Conservation (phyloP, 2,113 vertebrate species). For the Scatophagus argus region DNA sequence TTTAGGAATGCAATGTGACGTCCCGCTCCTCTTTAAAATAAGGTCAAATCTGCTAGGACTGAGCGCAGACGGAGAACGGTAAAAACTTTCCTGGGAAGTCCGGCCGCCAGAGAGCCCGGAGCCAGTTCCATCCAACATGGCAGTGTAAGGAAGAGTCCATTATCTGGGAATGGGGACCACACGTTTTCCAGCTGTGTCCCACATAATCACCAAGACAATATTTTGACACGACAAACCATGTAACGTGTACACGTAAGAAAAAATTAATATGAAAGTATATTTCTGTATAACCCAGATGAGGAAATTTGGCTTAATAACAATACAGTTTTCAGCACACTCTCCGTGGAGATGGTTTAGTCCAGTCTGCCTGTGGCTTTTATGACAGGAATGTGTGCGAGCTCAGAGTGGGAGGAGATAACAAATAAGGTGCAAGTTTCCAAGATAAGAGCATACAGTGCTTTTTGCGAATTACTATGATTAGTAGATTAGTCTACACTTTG, state of each 20-base stretch:
- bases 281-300: fast-evolving
- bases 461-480: too few relatives aligned
- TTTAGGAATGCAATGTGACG: slow-evolving; percentile 3
- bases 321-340: fast-evolving
- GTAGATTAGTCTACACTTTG: not conserved
- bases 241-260: fast-evolving
- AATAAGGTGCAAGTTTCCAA: slow-evolving; percentile 58
- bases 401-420: slow-evolving; percentile 72
- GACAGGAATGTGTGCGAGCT: slow-evolving; percentile 77
- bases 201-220: not conserved
- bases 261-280: fast-evolving
- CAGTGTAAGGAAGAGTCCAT: slow-evolving; percentile 79
- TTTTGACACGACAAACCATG: fast-evolving
- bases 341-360: slow-evolving; percentile 61
- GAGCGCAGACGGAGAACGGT: slow-evolving; percentile 45
- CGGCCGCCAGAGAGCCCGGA: slow-evolving; percentile 61
- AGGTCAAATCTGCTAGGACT: slow-evolving; percentile 18
- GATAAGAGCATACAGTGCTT: slow-evolving; percentile 33
- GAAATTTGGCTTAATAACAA: not conserved
- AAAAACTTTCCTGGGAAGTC: slow-evolving; percentile 84
- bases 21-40: slow-evolving; percentile 24
- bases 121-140: slow-evolving; percentile 90
- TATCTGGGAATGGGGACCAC: not conserved
- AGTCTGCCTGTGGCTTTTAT: slow-evolving; percentile 72
- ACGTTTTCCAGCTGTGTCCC: not conserved